Percentiles rank a stretch among this genome's conserved stretches.
Evolutionary conservation across 2,797 vertebrate species (phyloP).

Genomic region (Lithobates pipiens): DNA sequence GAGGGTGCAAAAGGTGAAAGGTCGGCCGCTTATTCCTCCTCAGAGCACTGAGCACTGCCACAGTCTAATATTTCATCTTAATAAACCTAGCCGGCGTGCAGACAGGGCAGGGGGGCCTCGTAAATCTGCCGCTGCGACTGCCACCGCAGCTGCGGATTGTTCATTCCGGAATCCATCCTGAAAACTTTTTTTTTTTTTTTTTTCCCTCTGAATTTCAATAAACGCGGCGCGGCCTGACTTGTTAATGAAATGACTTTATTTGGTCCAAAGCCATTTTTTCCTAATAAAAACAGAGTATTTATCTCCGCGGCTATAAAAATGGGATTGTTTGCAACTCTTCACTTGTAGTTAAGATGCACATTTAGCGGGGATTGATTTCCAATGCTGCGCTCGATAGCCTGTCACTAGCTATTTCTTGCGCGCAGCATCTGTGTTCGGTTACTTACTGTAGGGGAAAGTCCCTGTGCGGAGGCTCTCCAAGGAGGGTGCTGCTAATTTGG

Average conservation of each 20-base stretch:
- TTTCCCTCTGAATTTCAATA: constrained; percentile 76
- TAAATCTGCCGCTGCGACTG: constrained; percentile 80
- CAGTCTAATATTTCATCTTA: constrained; percentile 79
- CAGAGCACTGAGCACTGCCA: constrained; percentile 69
- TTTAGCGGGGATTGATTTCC: constrained; percentile 99
- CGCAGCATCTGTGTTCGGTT: constrained; percentile 96
- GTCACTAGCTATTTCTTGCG: constrained; percentile 97
- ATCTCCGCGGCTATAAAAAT: constrained; percentile 83
- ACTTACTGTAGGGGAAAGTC: constrained; percentile 75
- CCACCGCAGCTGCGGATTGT: constrained; percentile 77
- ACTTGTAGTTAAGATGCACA: constrained; percentile 98
- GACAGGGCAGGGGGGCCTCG: constrained; percentile 74
- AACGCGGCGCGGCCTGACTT: constrained; percentile 80
- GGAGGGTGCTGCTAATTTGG: not conserved
- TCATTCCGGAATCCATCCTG: constrained; percentile 69
- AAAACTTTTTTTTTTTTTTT: not conserved
- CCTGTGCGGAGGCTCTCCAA: constrained; percentile 15
- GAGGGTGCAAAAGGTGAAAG: constrained; percentile 69
- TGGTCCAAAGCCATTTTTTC: constrained; percentile 84
- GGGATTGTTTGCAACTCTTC: constrained; percentile 93
- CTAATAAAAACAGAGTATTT: constrained; percentile 88
- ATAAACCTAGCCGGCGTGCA: constrained; percentile 79
- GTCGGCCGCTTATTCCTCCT: constrained; percentile 76
- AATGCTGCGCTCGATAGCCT: constrained; percentile 97
- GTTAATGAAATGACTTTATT: constrained; percentile 85